A percentile compares a stretch with the other conserved stretches of the same genome.
Conservation (phyloP, 2,888 invertebrate species). For the Synanthedon andrenaeformis region DNA sequence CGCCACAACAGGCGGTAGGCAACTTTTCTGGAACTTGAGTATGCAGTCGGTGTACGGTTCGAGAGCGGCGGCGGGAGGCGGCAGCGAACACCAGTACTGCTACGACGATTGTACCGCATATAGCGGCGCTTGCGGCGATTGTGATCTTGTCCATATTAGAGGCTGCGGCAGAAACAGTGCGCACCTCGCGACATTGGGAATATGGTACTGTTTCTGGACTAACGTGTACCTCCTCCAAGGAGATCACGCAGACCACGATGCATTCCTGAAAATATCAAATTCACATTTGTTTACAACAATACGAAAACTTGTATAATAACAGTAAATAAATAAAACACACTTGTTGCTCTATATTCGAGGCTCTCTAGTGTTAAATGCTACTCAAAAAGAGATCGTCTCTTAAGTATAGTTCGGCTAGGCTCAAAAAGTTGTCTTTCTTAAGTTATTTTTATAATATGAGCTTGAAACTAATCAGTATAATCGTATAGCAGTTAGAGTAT, state of each 20-base stretch:
- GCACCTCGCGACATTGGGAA: slow-evolving; percentile 88
- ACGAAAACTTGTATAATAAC: neutral
- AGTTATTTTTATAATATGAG: no score
- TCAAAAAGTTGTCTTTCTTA: no score
- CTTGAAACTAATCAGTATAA: no score
- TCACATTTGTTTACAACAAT: neutral
- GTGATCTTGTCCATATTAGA: slow-evolving; percentile 96
- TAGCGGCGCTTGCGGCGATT: slow-evolving; percentile 92
- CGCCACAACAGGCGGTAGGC: slow-evolving; percentile 84
- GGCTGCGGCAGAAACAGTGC: slow-evolving; percentile 84
- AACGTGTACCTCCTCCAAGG: slow-evolving; percentile 88
- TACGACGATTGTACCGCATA: slow-evolving; percentile 91
- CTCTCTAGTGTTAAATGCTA: no score
- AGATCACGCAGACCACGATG: slow-evolving; percentile 93
- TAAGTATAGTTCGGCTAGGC: no score
- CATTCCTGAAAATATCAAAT: slow-evolving; percentile 76
- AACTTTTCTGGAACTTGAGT: slow-evolving; percentile 78
- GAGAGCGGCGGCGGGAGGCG: slow-evolving; percentile 82
- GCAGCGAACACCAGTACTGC: slow-evolving; percentile 92
- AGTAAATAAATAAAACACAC: no score
- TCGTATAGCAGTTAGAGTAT: no score
- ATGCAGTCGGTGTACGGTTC: slow-evolving; percentile 80
- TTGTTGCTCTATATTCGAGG: no score
- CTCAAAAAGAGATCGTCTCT: no score
- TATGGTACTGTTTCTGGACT: slow-evolving; percentile 88